These are phyloP conservation scores for Oreochromis tanganicae DNA, from an alignment of 2,113 vertebrate genomes.

Conservation along the genomic window DNA sequence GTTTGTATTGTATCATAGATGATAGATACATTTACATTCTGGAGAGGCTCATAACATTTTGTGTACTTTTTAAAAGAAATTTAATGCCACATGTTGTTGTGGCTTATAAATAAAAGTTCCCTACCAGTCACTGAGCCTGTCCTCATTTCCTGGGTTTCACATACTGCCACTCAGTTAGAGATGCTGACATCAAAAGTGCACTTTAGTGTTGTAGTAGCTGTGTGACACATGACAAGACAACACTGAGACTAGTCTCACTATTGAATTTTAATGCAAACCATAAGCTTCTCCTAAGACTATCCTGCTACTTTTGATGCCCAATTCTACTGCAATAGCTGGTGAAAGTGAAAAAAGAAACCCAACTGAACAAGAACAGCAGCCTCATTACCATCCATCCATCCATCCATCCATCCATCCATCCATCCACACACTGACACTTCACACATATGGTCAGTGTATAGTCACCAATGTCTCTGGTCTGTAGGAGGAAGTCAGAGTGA, in stretches of 20 bases:
- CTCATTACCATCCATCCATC: accelerated
- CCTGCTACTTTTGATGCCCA: background rate
- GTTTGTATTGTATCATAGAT: background rate
- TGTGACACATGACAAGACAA: background rate
- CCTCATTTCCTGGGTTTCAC: background rate
- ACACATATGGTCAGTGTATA: background rate
- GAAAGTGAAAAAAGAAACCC: accelerated
- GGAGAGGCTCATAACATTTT: background rate
- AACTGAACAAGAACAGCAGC: background rate
- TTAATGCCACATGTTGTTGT: background rate
- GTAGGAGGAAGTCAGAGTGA: accelerated
- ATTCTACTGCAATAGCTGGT: background rate
- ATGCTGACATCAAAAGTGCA: background rate
- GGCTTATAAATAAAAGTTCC: background rate
- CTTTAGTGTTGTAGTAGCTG: background rate
- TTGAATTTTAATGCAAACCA: background rate
- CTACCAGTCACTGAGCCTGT: background rate
- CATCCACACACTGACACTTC: background rate
- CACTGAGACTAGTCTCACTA: background rate
- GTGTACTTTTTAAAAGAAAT: background rate
- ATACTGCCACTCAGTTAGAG: background rate
- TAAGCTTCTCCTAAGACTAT: background rate
- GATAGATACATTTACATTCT: background rate
- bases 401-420: accelerated
- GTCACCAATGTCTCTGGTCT: background rate